phyloP scores from a whole-genome alignment of 2,113 vertebrate species.

The Fulmarus glacialis region DNA sequence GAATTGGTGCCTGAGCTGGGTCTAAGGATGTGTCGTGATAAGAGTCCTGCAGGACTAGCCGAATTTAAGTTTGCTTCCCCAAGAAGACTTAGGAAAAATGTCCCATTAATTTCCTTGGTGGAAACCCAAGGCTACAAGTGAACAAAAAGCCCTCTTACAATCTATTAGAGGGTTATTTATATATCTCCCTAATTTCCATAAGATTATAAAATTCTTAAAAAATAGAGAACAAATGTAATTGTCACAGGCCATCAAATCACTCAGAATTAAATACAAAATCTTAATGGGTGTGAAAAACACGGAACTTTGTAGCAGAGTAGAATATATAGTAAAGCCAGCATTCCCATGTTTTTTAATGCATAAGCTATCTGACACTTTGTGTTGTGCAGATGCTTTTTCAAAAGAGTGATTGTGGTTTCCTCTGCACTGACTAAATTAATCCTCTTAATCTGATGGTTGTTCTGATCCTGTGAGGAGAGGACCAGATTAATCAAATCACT shows the following conservation, averaged over 20 bases:
- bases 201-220: background rate
- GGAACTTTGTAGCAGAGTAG: background rate
- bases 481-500: background rate
- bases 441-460: background rate
- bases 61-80: background rate
- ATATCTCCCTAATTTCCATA: background rate
- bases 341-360: background rate
- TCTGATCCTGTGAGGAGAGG: conserved; percentile 9
- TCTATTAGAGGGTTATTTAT: background rate
- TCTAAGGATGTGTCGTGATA: background rate
- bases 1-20: background rate
- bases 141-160: background rate
- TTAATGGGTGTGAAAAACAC: background rate
- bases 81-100: background rate
- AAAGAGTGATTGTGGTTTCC: background rate
- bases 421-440: background rate
- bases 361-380: background rate
- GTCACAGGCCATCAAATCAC: background rate
- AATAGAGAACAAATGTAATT: background rate
- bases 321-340: background rate
- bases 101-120: background rate
- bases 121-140: background rate
- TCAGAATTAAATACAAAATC: background rate
- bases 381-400: background rate
- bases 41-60: background rate